Evolutionary conservation across 2,797 vertebrate species (phyloP).

Genomic region (Glyptemys insculpta): DNA sequence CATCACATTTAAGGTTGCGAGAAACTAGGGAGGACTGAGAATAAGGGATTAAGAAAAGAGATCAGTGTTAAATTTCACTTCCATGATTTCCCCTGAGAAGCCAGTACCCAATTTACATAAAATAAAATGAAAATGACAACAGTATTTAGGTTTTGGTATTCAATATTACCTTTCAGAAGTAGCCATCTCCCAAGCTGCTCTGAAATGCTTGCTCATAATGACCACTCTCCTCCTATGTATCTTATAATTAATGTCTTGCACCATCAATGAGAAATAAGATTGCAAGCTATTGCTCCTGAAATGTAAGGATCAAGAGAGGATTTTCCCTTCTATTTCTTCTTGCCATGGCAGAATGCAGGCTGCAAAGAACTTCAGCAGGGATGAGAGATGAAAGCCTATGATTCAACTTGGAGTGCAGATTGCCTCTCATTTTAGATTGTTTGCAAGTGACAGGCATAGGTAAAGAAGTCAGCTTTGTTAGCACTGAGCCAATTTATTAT

Average conservation of each 20-base stretch:
- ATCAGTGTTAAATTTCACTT: neutral
- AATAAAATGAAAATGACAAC: neutral
- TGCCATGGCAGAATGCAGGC: neutral
- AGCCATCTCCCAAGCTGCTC: neutral
- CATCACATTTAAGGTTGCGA: neutral
- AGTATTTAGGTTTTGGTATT: neutral
- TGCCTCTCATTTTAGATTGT: neutral
- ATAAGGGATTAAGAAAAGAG: neutral
- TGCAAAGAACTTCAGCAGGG: neutral
- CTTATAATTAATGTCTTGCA: neutral
- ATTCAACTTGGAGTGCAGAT: neutral
- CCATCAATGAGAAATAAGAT: neutral
- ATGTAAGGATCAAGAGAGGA: neutral
- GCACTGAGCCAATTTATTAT: neutral
- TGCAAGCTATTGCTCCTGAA: neutral
- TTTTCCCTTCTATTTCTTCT: neutral
- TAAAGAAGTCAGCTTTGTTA: neutral
- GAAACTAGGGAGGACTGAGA: neutral
- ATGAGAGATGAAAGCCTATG: neutral
- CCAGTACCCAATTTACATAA: neutral
- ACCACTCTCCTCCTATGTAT: neutral
- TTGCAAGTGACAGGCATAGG: neutral
- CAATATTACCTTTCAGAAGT: neutral
- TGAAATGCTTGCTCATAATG: neutral
- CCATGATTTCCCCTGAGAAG: conserved; percentile 24